A percentile compares a stretch with the other conserved stretches of the same genome.
Conservation (phyloP, 2,888 invertebrate genomes). For the Drosophila borealis region DNA sequence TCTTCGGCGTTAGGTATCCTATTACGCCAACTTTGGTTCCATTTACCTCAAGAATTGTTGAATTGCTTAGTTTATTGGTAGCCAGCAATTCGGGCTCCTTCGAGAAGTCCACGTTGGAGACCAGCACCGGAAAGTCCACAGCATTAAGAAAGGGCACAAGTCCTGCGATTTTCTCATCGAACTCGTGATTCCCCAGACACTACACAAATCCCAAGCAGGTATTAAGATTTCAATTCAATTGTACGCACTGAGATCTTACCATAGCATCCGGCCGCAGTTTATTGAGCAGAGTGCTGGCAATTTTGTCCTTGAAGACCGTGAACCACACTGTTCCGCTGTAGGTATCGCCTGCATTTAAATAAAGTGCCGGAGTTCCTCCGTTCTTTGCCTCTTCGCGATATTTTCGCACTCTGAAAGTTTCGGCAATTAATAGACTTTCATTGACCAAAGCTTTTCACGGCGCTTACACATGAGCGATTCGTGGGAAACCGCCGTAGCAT, state of each 20-base stretch:
- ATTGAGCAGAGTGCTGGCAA: slow-evolving; percentile 92
- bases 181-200: slow-evolving; percentile 97
- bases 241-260: slow-evolving; percentile 85
- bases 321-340: slow-evolving; percentile 96
- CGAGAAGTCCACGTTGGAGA: slow-evolving; percentile 90
- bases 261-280: slow-evolving; percentile 93
- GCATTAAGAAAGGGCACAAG: slow-evolving; percentile 90
- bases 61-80: slow-evolving; percentile 86
- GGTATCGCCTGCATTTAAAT: slow-evolving; percentile 96
- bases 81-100: slow-evolving; percentile 87
- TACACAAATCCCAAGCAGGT: slow-evolving; percentile 77
- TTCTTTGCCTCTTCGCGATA: slow-evolving; percentile 87
- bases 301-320: slow-evolving; percentile 91
- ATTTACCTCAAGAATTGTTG: slow-evolving; percentile 88
- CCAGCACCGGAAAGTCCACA: slow-evolving; percentile 90
- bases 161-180: slow-evolving; percentile 92
- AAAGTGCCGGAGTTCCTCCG: slow-evolving; percentile 89
- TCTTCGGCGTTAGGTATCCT: slow-evolving; percentile 94
- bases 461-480: slow-evolving; percentile 87
- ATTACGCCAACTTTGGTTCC: slow-evolving; percentile 92
- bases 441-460: too few relatives aligned
- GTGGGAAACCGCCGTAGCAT: slow-evolving; percentile 95
- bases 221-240: too few relatives aligned
- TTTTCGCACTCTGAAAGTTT: slow-evolving; percentile 86
- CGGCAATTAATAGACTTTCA: background rate